Percentiles rank a stretch among this genome's conserved stretches.
Conservation (phyloP, 2,113 vertebrate species). For the Alaudala cheleensis region DNA sequence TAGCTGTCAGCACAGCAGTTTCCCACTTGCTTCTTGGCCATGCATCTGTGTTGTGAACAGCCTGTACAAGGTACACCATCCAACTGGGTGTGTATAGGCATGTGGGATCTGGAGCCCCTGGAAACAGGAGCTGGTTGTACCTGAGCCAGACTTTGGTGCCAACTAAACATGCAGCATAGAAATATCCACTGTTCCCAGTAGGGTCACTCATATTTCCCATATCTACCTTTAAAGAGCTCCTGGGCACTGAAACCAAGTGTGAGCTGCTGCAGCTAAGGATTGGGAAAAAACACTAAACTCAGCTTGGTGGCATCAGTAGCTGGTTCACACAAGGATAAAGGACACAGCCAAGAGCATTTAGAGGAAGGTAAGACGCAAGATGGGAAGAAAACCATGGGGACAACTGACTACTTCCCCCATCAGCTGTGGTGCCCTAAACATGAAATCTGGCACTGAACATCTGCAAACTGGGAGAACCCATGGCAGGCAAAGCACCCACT, state of each 20-base stretch:
- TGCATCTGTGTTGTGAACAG: neutral
- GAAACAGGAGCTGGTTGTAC: neutral
- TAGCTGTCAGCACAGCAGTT: neutral
- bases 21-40: neutral
- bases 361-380: neutral
- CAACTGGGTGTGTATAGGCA: neutral
- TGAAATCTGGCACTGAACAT: accelerated
- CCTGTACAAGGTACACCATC: neutral
- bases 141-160: neutral
- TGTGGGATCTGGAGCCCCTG: neutral
- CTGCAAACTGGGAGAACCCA: neutral
- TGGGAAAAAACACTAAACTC: neutral
- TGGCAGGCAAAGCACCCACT: neutral
- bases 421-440: neutral
- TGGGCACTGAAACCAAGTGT: neutral
- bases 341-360: neutral
- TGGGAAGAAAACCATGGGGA: neutral
- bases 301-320: neutral
- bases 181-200: accelerated
- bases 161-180: accelerated
- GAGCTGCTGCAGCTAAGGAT: neutral
- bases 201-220: neutral
- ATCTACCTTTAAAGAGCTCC: neutral
- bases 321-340: neutral
- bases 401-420: neutral